A percentile compares a stretch with the other conserved stretches of the same genome.
Conservation (phyloP, 2,797 vertebrate species). For the Hoplostethus mediterraneus region DNA sequence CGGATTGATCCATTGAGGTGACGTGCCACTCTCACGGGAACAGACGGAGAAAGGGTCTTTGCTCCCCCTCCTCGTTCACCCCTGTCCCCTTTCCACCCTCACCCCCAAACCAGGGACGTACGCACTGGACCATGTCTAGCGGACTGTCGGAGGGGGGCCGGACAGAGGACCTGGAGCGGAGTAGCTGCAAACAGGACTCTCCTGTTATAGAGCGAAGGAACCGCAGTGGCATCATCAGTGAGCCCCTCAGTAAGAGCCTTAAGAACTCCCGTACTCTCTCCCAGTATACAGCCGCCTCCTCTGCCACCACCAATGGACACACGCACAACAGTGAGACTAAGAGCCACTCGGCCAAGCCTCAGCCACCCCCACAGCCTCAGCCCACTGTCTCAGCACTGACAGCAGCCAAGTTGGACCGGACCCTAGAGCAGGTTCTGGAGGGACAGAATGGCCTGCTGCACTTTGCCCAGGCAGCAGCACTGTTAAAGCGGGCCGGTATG, state of each 20-base stretch:
- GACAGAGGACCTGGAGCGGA: constrained; percentile 89
- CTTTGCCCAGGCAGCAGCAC: constrained; percentile 96
- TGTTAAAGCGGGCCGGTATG: constrained; percentile 95
- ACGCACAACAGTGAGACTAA: constrained; percentile 89
- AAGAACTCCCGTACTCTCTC: constrained; percentile 97
- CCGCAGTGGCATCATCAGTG: constrained; percentile 97
- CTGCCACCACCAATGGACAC: constrained; percentile 89
- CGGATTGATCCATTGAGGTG: constrained; percentile 69
- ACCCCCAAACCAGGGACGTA: constrained; percentile 71
- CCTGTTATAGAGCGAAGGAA: constrained; percentile 92
- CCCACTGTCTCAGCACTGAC: constrained; percentile 88
- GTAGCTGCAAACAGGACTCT: constrained; percentile 83
- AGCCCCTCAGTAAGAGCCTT: constrained; percentile 97
- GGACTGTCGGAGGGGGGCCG: constrained; percentile 87
- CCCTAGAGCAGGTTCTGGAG: constrained; percentile 94
- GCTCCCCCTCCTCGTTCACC: constrained; percentile 67
- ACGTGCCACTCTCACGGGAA: constrained; percentile 74
- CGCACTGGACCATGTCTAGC: constrained; percentile 92
- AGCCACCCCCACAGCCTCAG: constrained; percentile 80
- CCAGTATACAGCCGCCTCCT: constrained; percentile 93
- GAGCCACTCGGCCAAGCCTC: constrained; percentile 89
- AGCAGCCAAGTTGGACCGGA: constrained; percentile 95
- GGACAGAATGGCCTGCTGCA: constrained; percentile 96
- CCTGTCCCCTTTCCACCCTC: constrained; percentile 75
- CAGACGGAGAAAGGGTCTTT: constrained; percentile 63